Conservation (phyloP, 2,113 vertebrate species). For the Sorex araneus region DNA sequence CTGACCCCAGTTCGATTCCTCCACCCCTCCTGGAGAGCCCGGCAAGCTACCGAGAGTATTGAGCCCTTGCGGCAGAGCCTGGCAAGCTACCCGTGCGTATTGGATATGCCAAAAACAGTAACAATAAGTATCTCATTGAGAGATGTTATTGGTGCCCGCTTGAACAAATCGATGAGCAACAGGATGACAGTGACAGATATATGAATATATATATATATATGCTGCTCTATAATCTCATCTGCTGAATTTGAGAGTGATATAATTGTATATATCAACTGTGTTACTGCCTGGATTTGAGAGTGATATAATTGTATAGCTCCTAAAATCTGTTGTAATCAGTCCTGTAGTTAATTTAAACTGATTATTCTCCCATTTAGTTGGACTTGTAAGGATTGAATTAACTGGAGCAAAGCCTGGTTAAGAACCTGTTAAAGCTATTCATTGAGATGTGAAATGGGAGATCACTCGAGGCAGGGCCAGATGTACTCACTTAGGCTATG, state of each 20-base stretch:
- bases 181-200: too few species aligned
- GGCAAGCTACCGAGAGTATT: too few species aligned
- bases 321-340: slow-evolving; percentile 55
- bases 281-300: slow-evolving; percentile 31
- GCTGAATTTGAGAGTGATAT: slow-evolving; percentile 48
- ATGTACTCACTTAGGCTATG: neutral
- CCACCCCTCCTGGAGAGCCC: too few species aligned
- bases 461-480: neutral
- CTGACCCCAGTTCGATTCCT: too few species aligned
- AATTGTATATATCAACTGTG: neutral
- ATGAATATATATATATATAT: too few species aligned
- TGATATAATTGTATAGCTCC: slow-evolving; percentile 38
- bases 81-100: too few species aligned
- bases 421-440: neutral
- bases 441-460: neutral
- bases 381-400: slow-evolving; percentile 59
- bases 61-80: too few species aligned
- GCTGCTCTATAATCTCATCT: neutral
- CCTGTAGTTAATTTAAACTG: slow-evolving; percentile 20
- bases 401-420: slow-evolving; percentile 3
- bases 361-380: neutral
- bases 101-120: too few species aligned
- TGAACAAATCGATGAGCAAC: slow-evolving; percentile 11
- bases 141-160: too few species aligned
- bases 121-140: too few species aligned